These are phyloP conservation scores for Ochotona princeps DNA, from an alignment of 2,113 vertebrate genomes.

Conservation along the genomic window DNA sequence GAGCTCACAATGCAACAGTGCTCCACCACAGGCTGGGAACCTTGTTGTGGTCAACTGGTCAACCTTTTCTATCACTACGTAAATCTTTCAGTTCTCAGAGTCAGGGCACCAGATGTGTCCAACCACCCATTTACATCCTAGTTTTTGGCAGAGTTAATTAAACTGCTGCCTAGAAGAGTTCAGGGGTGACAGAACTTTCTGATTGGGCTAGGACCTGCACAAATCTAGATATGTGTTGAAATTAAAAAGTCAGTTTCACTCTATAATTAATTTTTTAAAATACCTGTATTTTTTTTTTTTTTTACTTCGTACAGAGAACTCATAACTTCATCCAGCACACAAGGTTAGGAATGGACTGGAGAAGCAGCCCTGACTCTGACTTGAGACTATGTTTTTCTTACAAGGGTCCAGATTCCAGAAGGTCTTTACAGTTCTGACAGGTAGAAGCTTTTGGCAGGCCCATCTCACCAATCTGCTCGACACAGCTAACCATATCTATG, in stretches of 20 bases:
- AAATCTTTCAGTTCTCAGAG: not conserved
- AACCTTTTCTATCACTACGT: not conserved
- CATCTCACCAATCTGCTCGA: not conserved
- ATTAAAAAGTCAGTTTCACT: not conserved
- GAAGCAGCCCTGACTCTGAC: not conserved
- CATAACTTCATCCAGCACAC: not conserved
- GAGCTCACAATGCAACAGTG: not conserved
- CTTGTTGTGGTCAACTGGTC: not conserved
- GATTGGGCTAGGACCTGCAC: not conserved
- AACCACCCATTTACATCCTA: not conserved
- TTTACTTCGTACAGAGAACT: not conserved
- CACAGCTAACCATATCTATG: not conserved
- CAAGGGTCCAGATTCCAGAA: not conserved
- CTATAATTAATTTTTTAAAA: not conserved
- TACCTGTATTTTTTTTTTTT: not conserved
- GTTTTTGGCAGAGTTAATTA: not conserved
- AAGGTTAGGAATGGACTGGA: not conserved
- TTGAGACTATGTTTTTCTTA: not conserved
- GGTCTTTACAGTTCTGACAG: not conserved
- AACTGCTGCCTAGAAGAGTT: not conserved
- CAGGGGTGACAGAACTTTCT: not conserved
- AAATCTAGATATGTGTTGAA: not conserved
- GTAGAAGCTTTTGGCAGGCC: not conserved
- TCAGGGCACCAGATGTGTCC: not conserved
- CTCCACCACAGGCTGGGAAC: not conserved